phyloP scores from a whole-genome alignment of 2,888 invertebrate genomes.

The Baccha elongata region DNA sequence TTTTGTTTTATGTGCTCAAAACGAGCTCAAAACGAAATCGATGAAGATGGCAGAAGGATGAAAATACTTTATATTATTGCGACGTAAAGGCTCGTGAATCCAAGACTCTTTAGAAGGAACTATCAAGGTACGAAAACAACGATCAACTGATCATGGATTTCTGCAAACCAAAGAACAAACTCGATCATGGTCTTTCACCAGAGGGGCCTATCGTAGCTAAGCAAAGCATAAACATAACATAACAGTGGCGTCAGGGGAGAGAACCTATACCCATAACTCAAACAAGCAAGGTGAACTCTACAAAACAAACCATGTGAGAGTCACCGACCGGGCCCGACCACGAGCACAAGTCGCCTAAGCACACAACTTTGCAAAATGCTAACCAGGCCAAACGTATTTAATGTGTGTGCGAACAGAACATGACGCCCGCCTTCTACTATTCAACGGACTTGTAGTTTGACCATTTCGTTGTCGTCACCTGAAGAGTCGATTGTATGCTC shows the following conservation, averaged over 20 bases:
- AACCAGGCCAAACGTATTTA: constrained; percentile 67
- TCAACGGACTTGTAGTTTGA: constrained; percentile 9
- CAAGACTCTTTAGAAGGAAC: constrained; percentile 37
- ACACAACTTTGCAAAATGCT: constrained; percentile 53
- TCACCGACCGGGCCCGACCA: constrained; percentile 59
- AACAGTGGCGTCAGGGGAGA: constrained; percentile 25
- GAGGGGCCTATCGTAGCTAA: constrained; percentile 17
- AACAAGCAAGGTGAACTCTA: constrained; percentile 66
- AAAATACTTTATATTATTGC: no score
- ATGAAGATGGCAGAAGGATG: constrained; percentile 23
- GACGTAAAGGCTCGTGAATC: constrained; percentile 11
- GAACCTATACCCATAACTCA: constrained; percentile 5
- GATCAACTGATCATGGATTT: constrained; percentile 57
- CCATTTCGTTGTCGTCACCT: constrained; percentile 36
- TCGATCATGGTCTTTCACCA: constrained; percentile 60
- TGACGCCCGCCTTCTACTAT: constrained; percentile 46
- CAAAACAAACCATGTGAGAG: constrained; percentile 43
- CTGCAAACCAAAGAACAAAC: constrained; percentile 65
- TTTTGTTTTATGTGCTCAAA: background rate
- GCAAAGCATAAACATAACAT: background rate
- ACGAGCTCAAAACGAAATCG: background rate
- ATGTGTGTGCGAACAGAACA: constrained; percentile 56
- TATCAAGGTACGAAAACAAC: constrained; percentile 60
- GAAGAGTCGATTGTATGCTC: constrained; percentile 18
- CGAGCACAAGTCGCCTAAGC: constrained; percentile 36